phyloP scores from a whole-genome alignment of 1,140 invertebrate species.

The Apis mellifera region DNA sequence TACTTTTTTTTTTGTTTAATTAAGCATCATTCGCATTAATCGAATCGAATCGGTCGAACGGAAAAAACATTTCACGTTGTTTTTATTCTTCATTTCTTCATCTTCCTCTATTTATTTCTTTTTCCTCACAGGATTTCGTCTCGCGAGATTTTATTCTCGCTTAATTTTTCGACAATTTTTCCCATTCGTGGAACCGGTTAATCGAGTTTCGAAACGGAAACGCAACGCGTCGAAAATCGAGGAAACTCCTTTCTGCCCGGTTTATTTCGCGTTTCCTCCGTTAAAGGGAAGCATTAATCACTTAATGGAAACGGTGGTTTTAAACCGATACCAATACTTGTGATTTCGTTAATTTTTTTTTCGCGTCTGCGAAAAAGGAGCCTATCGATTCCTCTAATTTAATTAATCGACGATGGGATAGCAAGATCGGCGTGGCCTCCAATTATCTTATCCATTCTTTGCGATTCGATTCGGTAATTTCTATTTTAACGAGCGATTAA shows the following conservation, averaged over 20 bases:
- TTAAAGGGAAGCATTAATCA: slow-evolving; percentile 43
- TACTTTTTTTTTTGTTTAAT: not conserved
- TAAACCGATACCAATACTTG: not conserved
- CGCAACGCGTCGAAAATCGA: not conserved
- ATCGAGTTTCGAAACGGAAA: not conserved
- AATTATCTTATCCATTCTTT: not conserved
- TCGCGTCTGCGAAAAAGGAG: not conserved
- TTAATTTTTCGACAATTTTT: not conserved
- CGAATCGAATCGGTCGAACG: not conserved
- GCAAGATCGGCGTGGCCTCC: not conserved
- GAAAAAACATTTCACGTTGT: no score
- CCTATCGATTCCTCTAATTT: slow-evolving; percentile 1
- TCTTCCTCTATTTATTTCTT: no score
- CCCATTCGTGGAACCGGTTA: not conserved
- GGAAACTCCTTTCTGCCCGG: not conserved
- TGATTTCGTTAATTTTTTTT: slow-evolving; percentile 20
- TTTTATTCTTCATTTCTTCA: no score
- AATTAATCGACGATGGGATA: slow-evolving; percentile 2
- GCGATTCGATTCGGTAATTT: not conserved
- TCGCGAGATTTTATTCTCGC: no score
- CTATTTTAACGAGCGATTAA: no score
- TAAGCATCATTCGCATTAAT: slow-evolving; percentile 13
- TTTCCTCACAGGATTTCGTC: no score
- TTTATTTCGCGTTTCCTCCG: not conserved
- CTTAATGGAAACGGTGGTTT: slow-evolving; percentile 47